A percentile compares a stretch with the other conserved stretches of the same genome.
These are phyloP conservation scores for Leptopilina boulardi DNA, from an alignment of 1,140 invertebrate species.

Conservation along the genomic window DNA sequence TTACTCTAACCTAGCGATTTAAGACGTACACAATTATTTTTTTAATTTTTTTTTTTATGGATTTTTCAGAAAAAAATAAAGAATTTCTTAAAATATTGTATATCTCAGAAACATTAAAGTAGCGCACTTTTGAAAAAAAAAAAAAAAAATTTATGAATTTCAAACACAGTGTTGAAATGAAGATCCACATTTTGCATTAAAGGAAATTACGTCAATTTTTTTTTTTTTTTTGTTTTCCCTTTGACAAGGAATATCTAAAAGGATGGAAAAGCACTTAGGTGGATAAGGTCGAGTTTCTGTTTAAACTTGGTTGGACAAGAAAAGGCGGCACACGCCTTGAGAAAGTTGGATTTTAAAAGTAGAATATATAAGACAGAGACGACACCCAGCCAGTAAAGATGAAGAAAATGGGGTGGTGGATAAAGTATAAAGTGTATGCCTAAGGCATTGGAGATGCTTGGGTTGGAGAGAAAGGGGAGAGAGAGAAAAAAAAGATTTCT, in stretches of 20 bases:
- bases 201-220: background rate
- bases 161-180: background rate
- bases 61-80: too few species aligned
- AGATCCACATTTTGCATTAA: background rate
- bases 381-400: background rate
- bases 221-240: background rate
- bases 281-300: constrained; percentile 11
- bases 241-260: background rate
- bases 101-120: too few species aligned
- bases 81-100: too few species aligned
- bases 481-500: constrained; percentile 47
- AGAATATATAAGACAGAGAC: constrained; percentile 15
- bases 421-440: background rate
- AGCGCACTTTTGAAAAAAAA: too few species aligned
- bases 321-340: background rate
- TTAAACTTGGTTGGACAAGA: constrained; percentile 4
- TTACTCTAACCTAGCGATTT: too few species aligned
- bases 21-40: too few species aligned
- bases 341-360: constrained; percentile 12
- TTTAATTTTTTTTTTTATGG: too few species aligned
- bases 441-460: constrained; percentile 42
- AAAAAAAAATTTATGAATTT: background rate
- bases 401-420: constrained; percentile 2
- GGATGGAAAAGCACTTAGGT: background rate
- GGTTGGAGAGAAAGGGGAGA: background rate